Base-by-base conservation (phyloP, 2,888 invertebrate genomes). In the Thecophora atra region DNA sequence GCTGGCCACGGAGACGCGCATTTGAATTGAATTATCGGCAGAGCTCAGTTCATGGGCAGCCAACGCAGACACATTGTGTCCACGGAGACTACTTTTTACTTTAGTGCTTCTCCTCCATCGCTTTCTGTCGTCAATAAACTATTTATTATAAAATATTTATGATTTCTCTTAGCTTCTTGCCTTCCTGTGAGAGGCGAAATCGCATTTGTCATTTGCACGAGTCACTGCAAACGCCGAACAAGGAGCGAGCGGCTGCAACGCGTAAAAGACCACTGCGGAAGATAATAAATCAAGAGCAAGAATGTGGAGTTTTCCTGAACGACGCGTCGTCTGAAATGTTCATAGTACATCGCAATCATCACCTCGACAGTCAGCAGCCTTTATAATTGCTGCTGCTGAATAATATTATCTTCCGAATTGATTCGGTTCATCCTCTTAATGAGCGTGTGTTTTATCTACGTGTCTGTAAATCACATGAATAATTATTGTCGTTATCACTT, bases 161-260 rank as follows among this genome's bases (percentile, higher is more conserved):
- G 42, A 26, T 21, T 28, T 56, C 24, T 60, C 60, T 60, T 13
- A 19, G 30, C 30, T 60, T 60, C 30, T 26, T 17, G 28, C 60
- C 42, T 15, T 42, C 42, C 21, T 42, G 21, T 63, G 42, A 37
- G 24, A 42, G 30, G 37, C 44, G 62, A 42, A 73, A 66, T 67
- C 56, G 67, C 73, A 71, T 73, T 67, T 70, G 47, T 54, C 70
- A 67, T 67, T 71, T 60, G 56, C 51, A 66, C 60, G 58, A 65
- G 51, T 64, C 19, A 37, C n/a, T 28, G 62, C 60, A 30, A 19
- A 44, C 37, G 44, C 37, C 72, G 62, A 72, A 72, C 54, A 67
- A 30, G 67, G 68, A 4, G 7, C 37, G 37, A 37, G 37, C 37
- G 37, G 54, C n/a, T 54, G 54, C 19, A 21, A 17, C 19, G 1